Conservation (phyloP, 1,140 invertebrate species). For the Globodera rostochiensis region DNA sequence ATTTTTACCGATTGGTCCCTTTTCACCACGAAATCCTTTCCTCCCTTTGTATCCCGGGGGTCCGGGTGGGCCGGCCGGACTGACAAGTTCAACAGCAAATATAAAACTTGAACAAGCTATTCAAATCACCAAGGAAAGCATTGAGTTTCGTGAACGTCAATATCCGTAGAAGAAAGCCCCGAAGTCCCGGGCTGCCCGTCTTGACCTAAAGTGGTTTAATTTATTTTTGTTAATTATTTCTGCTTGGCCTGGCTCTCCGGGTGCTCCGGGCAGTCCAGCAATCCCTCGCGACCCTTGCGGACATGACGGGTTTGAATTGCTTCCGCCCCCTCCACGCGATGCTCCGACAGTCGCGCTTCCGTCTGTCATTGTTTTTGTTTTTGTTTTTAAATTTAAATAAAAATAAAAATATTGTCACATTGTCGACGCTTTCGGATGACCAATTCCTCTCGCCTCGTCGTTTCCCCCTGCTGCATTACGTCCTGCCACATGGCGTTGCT, state of each 20-base stretch:
- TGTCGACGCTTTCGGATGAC: conserved; percentile 31
- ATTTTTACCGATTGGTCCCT: conserved; percentile 32
- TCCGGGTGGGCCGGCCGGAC: conserved; percentile 44
- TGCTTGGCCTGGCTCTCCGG: conserved; percentile 10
- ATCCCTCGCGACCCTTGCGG: conserved; percentile 9
- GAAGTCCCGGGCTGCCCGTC: conserved; percentile 23
- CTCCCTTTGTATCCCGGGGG: conserved; percentile 48
- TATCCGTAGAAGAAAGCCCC: conserved; percentile 18
- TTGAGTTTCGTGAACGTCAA: background rate
- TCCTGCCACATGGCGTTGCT: conserved; percentile 49
- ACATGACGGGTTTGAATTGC: conserved; percentile 11
- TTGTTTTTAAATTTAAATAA: background rate
- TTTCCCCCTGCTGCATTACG: conserved; percentile 38
- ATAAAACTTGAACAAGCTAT: background rate
- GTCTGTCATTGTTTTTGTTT: background rate
- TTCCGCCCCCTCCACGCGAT: background rate
- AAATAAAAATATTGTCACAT: conserved; percentile 27
- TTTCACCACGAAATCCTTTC: conserved; percentile 45
- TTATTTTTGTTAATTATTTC: background rate
- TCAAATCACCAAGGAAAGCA: background rate
- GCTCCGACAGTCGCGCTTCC: background rate
- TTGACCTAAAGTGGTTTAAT: background rate
- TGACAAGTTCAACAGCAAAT: background rate
- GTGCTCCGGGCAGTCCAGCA: background rate
- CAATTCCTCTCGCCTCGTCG: conserved; percentile 14